Conservation (phyloP, 2,888 invertebrate species). For the Lasioglossum morio region DNA sequence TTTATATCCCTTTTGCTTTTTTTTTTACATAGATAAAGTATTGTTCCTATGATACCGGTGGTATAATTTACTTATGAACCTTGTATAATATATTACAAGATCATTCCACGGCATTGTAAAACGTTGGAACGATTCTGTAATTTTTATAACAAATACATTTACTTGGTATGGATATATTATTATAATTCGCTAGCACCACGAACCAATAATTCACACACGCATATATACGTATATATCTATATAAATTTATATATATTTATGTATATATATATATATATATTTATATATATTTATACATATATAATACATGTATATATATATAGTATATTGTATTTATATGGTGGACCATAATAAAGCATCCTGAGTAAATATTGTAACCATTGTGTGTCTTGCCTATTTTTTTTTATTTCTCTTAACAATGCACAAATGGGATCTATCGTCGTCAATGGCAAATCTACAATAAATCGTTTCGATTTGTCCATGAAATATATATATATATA, state of each 20-base stretch:
- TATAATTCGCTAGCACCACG: constrained; percentile 81
- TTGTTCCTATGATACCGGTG: constrained; percentile 77
- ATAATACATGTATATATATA: constrained; percentile 30
- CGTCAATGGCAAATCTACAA: constrained; percentile 67
- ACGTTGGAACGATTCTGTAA: constrained; percentile 68
- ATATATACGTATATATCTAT: constrained; percentile 67
- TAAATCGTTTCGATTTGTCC: constrained; percentile 66
- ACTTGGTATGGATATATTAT: constrained; percentile 75
- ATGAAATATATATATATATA: constrained; percentile 51
- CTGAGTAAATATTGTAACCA: constrained; percentile 85
- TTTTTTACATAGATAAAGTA: constrained; percentile 77
- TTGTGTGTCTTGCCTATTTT: constrained; percentile 80
- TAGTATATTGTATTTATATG: constrained; percentile 67
- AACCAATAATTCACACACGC: constrained; percentile 81
- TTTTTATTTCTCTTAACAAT: constrained; percentile 75
- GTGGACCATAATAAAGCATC: constrained; percentile 83
- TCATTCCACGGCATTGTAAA: constrained; percentile 72
- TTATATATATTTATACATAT: constrained; percentile 12
- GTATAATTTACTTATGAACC: constrained; percentile 75
- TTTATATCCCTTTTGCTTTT: constrained; percentile 50
- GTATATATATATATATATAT: constrained; percentile 31
- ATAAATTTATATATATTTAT: constrained; percentile 7
- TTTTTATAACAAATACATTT: constrained; percentile 78
- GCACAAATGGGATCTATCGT: constrained; percentile 76
- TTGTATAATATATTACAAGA: constrained; percentile 72